Percentiles rank a stretch among this genome's conserved stretches.
Conservation (phyloP, 2,113 vertebrate species). For the Poeciliopsis turrubarensis region DNA sequence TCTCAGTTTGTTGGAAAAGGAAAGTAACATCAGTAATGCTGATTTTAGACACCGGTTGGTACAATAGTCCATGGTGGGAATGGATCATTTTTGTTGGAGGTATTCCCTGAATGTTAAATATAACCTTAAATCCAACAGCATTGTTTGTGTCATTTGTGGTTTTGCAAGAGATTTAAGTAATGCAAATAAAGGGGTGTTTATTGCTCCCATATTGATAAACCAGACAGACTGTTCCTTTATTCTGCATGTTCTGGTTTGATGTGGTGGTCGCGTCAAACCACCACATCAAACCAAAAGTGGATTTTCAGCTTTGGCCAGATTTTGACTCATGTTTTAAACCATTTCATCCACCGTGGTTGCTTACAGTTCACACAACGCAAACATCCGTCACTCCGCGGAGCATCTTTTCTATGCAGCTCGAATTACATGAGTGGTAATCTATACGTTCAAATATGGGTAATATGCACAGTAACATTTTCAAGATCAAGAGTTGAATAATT, state of each 20-base stretch:
- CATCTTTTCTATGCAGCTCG: neutral
- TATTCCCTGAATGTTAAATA: neutral
- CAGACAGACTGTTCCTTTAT: neutral
- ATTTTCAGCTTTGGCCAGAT: neutral
- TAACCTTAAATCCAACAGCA: neutral
- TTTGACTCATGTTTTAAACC: neutral
- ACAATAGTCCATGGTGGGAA: neutral
- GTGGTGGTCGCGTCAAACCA: neutral
- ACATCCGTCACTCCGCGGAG: neutral
- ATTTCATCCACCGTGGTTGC: neutral
- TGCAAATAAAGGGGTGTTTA: neutral
- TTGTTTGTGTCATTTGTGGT: neutral
- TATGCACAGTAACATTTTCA: neutral
- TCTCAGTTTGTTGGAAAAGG: neutral
- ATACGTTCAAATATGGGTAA: neutral
- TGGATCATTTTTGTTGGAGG: neutral
- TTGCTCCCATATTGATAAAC: conserved; percentile 5
- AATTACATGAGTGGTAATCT: neutral
- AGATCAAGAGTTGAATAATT: no score
- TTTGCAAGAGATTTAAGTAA: neutral
- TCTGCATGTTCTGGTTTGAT: conserved; percentile 4
- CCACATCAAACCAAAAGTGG: neutral
- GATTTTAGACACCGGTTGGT: neutral
- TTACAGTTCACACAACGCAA: neutral
- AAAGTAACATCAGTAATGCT: neutral